phyloP scores from a whole-genome alignment of 2,888 invertebrate species.

The Altica lythri region DNA sequence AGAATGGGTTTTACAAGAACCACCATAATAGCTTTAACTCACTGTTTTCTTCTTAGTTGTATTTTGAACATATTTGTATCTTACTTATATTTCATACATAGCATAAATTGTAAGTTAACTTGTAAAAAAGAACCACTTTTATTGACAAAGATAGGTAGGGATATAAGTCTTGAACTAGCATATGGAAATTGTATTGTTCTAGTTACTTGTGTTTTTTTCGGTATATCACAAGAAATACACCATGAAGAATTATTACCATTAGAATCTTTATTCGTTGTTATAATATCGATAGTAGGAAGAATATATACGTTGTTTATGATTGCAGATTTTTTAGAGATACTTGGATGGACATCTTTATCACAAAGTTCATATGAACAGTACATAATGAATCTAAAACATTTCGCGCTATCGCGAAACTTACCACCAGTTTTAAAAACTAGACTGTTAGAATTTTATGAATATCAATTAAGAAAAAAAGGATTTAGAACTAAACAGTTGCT shows the following conservation, averaged over 20 bases:
- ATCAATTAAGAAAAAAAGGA: background rate
- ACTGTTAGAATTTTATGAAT: background rate
- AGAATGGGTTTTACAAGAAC: background rate
- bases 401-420: background rate
- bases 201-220: background rate
- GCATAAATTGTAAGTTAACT: too few relatives aligned
- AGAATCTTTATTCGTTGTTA: background rate
- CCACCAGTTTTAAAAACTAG: background rate
- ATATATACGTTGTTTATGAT: background rate
- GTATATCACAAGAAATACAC: background rate
- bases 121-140: too few relatives aligned
- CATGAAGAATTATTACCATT: background rate
- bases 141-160: background rate
- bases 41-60: background rate
- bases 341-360: background rate
- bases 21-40: background rate
- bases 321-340: background rate
- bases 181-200: background rate
- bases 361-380: background rate
- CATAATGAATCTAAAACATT: background rate
- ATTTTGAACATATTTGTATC: background rate
- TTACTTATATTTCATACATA: background rate
- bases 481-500: background rate
- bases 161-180: background rate
- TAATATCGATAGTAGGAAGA: background rate